Conservation (phyloP, 2,113 vertebrate genomes). For the Gavia stellata region DNA sequence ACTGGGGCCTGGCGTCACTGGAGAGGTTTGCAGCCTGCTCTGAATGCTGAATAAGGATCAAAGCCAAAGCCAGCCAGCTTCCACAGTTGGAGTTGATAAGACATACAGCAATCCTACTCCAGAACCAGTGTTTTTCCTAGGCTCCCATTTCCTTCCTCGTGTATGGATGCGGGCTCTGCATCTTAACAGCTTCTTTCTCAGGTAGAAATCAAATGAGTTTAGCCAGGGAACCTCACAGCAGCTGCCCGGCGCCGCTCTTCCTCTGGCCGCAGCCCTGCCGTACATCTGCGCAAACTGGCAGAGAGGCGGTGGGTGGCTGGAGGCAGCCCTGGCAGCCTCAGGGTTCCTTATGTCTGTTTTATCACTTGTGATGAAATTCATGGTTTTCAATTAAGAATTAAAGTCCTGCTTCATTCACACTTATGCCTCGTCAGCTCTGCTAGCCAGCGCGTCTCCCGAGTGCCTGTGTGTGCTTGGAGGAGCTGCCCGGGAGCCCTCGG, state of each 20-base stretch:
- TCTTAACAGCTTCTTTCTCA: neutral
- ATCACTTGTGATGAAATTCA: neutral
- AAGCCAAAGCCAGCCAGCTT: neutral
- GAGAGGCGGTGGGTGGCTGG: neutral
- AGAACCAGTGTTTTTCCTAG: neutral
- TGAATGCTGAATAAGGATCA: neutral
- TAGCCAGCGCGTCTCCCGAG: accelerated
- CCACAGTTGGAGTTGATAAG: neutral
- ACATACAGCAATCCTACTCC: neutral
- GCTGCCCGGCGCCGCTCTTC: neutral
- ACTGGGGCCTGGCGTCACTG: neutral
- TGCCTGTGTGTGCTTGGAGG: accelerated
- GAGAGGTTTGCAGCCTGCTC: neutral
- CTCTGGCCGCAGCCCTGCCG: neutral
- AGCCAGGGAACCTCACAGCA: neutral
- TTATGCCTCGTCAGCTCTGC: neutral
- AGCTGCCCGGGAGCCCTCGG: neutral
- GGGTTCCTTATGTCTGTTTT: neutral
- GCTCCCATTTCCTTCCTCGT: neutral
- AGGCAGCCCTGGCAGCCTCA: neutral
- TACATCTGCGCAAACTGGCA: neutral
- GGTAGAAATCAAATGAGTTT: neutral
- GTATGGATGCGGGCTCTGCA: neutral
- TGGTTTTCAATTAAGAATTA: neutral
- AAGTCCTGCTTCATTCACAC: neutral